These are phyloP conservation scores for Lutjanus erythropterus DNA, from an alignment of 2,113 vertebrate genomes.

Conservation along the genomic window DNA sequence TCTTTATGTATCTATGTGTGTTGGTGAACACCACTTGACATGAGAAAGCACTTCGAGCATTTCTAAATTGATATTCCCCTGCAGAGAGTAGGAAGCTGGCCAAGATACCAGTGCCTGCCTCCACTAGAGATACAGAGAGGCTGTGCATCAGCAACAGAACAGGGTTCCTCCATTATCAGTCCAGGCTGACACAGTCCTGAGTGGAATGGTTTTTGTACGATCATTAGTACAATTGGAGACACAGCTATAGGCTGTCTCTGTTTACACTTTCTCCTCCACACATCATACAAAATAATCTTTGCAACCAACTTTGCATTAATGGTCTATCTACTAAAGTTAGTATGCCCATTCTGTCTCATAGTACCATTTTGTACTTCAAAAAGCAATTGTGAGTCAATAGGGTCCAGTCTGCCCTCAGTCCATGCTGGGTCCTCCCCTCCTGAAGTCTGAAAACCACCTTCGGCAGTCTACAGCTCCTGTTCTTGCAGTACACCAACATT, in stretches of 20 bases:
- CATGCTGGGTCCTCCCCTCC: no score
- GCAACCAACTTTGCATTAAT: no score
- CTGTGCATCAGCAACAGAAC: slow-evolving; percentile 19
- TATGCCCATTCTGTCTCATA: no score
- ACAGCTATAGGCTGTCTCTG: not conserved
- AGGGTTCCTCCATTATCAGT: slow-evolving; percentile 33
- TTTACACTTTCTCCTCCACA: not conserved
- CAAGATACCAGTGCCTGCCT: slow-evolving; percentile 23
- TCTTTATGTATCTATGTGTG: slow-evolving; percentile 3
- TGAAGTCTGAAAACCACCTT: no score
- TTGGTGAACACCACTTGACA: slow-evolving; percentile 28
- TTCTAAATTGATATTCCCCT: slow-evolving; percentile 51
- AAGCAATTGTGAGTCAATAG: no score
- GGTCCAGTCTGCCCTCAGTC: no score
- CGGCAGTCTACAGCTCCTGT: no score
- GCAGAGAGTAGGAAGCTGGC: slow-evolving; percentile 6
- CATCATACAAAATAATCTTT: not conserved
- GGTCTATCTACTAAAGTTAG: no score
- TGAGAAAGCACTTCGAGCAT: slow-evolving; percentile 53
- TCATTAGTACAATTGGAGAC: not conserved
- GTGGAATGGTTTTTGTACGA: slow-evolving; percentile 20
- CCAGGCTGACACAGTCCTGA: slow-evolving; percentile 5
- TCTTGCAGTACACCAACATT: no score
- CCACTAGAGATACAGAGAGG: slow-evolving; percentile 18
- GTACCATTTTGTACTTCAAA: no score